A percentile compares a stretch with the other conserved stretches of the same genome.
Conservation (phyloP, 2,113 vertebrate genomes). For the Propithecus coquereli region DNA sequence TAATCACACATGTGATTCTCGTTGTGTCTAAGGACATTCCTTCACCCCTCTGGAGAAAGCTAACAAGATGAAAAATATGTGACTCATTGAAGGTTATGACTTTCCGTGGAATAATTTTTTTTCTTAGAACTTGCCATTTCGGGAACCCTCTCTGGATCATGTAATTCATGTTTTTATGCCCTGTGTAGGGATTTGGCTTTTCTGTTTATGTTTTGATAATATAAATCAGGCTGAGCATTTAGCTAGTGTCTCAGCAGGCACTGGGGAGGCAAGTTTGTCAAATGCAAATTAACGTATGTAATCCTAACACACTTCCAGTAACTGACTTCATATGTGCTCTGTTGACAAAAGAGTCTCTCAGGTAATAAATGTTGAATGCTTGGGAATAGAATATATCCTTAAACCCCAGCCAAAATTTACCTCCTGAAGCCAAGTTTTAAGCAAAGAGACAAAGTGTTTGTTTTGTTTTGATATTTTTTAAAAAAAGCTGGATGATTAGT, state of each 20-base stretch:
- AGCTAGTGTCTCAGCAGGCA: conserved; percentile 18
- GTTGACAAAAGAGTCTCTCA: conserved; percentile 63
- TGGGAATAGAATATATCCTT: conserved; percentile 19
- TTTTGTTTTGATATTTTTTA: background rate
- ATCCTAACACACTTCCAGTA: conserved; percentile 46
- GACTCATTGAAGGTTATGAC: background rate
- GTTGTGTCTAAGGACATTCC: background rate
- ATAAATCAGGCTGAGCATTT: background rate
- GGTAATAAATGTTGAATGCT: conserved; percentile 63
- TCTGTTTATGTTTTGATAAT: conserved; percentile 48
- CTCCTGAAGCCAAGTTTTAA: conserved; percentile 1
- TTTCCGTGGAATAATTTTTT: background rate
- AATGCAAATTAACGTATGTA: conserved; percentile 64
- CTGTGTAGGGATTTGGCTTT: conserved; percentile 24
- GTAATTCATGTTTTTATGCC: conserved; percentile 32
- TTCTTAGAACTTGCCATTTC: background rate
- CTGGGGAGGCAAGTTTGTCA: conserved; percentile 34
- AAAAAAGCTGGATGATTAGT: background rate
- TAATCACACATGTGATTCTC: background rate
- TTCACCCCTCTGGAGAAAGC: background rate
- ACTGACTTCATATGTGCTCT: conserved; percentile 58
- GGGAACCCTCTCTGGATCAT: conserved; percentile 10
- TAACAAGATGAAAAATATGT: background rate
- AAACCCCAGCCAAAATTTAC: background rate
- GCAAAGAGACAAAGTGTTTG: conserved; percentile 5